phyloP scores from a whole-genome alignment of 2,113 vertebrate genomes.

The Lontra canadensis region DNA sequence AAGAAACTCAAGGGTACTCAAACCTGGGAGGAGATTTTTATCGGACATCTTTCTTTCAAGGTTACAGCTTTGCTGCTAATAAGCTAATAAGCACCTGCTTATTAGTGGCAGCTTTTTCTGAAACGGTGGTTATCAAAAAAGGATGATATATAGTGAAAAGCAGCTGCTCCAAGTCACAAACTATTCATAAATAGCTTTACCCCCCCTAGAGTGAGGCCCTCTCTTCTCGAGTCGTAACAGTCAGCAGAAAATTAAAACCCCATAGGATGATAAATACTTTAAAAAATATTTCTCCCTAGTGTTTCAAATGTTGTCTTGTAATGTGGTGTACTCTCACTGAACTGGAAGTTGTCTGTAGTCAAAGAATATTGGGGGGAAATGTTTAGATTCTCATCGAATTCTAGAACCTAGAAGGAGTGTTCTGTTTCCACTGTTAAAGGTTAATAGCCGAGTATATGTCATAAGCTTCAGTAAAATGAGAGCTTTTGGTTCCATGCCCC shows the following conservation, averaged over 20 bases:
- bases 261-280: conserved; percentile 54
- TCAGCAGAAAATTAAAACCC: conserved; percentile 63
- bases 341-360: conserved; percentile 75
- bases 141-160: neutral
- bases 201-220: neutral
- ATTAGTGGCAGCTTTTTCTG: conserved; percentile 12
- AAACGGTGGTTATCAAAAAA: conserved; percentile 46
- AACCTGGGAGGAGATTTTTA: conserved; percentile 38
- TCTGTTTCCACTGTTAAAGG: conserved; percentile 48
- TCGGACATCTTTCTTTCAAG: conserved; percentile 67
- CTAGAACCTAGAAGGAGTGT: conserved; percentile 56
- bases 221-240: conserved; percentile 39
- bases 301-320: conserved; percentile 62
- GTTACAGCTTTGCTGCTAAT: neutral
- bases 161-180: conserved; percentile 60
- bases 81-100: neutral
- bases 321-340: conserved; percentile 63
- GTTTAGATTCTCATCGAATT: conserved; percentile 71
- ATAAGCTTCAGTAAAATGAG: conserved; percentile 47
- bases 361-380: conserved; percentile 71
- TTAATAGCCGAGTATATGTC: conserved; percentile 51
- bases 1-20: conserved; percentile 54
- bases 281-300: conserved; percentile 51
- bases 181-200: conserved; percentile 40
- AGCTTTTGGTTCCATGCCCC: neutral